A percentile compares a stretch with the other conserved stretches of the same genome.
Evolutionary conservation across 1,140 invertebrate species (phyloP).

Genomic region (Drosophila mojavensis): DNA sequence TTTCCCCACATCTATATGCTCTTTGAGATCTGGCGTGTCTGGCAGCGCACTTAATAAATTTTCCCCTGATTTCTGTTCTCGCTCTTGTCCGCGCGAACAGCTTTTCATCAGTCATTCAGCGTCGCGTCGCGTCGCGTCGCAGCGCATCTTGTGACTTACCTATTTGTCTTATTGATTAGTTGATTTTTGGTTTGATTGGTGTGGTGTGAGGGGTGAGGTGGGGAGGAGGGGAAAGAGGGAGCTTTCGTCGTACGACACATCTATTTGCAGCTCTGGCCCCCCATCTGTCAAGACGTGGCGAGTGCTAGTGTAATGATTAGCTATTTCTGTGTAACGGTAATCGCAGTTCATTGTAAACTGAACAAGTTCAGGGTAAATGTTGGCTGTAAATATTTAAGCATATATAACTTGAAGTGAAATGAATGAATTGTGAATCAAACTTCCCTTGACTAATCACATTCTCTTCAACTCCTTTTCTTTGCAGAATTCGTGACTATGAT

Average conservation of each 20-base stretch:
- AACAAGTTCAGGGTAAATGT: not conserved
- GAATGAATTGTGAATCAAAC: too few species aligned
- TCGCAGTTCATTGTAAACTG: not conserved
- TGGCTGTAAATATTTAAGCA: not conserved
- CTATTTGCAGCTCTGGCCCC: not conserved
- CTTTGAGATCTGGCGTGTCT: slow-evolving; percentile 26
- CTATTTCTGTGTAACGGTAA: not conserved
- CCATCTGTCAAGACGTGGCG: too few species aligned
- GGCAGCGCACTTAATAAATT: slow-evolving; percentile 60
- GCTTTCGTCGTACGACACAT: not conserved
- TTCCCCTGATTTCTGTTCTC: slow-evolving; percentile 27
- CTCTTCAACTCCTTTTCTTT: slow-evolving; percentile 84
- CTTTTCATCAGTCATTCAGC: slow-evolving; percentile 34
- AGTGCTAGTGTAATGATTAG: not conserved
- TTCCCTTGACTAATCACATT: slow-evolving; percentile 16
- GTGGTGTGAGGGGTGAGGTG: not conserved
- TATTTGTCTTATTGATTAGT: slow-evolving; percentile 73
- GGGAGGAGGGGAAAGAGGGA: not conserved
- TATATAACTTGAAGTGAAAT: not conserved
- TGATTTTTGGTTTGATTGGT: not conserved
- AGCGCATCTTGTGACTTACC: slow-evolving; percentile 59
- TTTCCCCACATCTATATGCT: slow-evolving; percentile 10
- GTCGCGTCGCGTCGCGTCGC: too few species aligned
- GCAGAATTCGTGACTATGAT: slow-evolving; percentile 99
- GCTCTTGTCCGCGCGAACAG: not conserved